These are phyloP conservation scores for Nephrotoma appendiculata DNA, from an alignment of 2,888 invertebrate species.

Conservation along the genomic window DNA sequence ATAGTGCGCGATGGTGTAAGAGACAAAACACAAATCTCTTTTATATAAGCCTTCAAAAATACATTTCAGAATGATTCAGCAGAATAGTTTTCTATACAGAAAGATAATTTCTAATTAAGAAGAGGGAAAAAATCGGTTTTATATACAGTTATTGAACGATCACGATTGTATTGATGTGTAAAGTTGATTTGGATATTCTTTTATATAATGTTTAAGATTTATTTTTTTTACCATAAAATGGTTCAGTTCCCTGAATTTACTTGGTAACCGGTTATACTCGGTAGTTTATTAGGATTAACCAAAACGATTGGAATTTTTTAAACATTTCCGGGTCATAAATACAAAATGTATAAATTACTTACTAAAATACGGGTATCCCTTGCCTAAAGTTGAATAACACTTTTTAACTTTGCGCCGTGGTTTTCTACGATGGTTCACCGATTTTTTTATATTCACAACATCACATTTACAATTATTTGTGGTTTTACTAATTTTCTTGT, in stretches of 20 bases:
- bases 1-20: neutral
- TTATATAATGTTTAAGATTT: neutral
- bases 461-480: neutral
- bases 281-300: neutral
- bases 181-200: neutral
- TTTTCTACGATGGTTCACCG: neutral
- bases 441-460: conserved; percentile 1
- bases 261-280: neutral
- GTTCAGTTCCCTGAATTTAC: neutral
- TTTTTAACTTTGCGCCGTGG: conserved; percentile 15
- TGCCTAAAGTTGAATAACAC: conserved; percentile 18
- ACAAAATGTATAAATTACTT: conserved; percentile 11
- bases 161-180: neutral
- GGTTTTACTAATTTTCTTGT: neutral
- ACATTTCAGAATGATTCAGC: neutral
- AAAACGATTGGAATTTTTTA: neutral
- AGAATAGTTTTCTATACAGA: neutral
- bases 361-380: conserved; percentile 14
- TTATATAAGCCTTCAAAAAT: neutral
- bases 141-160: neutral
- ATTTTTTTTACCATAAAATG: neutral
- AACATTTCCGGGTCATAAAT: neutral
- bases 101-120: neutral
- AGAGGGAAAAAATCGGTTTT: neutral
- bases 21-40: neutral